Evolutionary conservation across 2,113 vertebrate species (phyloP).

Genomic region (human (Homo sapiens)): DNA sequence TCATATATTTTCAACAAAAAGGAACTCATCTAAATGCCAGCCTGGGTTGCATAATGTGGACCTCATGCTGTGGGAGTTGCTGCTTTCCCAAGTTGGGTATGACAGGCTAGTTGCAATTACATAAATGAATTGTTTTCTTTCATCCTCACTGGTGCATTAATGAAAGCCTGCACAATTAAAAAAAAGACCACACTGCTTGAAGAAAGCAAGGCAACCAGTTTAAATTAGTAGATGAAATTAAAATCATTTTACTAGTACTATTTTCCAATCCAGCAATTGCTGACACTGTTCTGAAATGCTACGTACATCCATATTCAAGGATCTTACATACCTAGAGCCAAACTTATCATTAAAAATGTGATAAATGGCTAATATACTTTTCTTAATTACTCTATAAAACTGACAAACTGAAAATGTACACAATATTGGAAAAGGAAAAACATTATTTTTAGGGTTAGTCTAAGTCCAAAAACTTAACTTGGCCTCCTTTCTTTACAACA

Average conservation of each 20-base stretch:
- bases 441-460: background rate
- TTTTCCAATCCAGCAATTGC: slow-evolving; percentile 48
- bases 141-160: background rate
- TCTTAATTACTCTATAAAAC: slow-evolving; percentile 30
- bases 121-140: slow-evolving; percentile 46
- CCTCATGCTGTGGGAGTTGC: background rate
- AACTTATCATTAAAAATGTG: background rate
- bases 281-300: background rate
- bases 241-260: slow-evolving; percentile 31
- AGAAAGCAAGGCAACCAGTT: background rate
- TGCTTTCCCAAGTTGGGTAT: background rate
- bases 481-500: background rate
- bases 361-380: background rate
- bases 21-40: slow-evolving; percentile 20
- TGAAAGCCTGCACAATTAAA: slow-evolving; percentile 62
- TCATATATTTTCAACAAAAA: slow-evolving; percentile 62
- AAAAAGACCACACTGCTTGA: slow-evolving; percentile 38
- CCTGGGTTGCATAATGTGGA: background rate
- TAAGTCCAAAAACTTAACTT: background rate
- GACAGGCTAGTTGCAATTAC: slow-evolving; percentile 39
- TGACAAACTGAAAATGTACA: background rate
- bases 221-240: slow-evolving; percentile 42
- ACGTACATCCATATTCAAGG: background rate
- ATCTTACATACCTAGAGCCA: background rate
- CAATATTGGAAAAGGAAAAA: background rate